Evolutionary conservation across 1,140 invertebrate genomes (phyloP).

Genomic region (Kradibia gibbosae): DNA sequence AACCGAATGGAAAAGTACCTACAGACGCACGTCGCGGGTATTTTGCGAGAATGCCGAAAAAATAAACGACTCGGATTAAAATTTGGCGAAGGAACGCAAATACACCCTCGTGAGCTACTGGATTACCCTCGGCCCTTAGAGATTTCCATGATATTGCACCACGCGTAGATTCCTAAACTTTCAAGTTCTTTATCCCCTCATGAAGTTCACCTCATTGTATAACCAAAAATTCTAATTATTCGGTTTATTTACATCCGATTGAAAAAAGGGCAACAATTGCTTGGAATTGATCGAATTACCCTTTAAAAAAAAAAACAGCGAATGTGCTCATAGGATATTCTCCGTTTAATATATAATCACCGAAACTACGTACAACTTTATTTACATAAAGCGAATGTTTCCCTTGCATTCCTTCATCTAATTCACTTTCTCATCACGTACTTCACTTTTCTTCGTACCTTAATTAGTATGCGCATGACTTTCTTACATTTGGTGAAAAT

Average conservation of each 20-base stretch:
- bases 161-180: no score
- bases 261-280: no score
- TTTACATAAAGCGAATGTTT: neutral
- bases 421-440: slow-evolving; percentile 23
- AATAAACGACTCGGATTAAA: neutral
- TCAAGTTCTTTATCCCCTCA: no score
- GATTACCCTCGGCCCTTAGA: neutral
- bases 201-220: no score
- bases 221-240: no score
- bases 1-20: neutral
- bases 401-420: neutral
- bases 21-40: neutral
- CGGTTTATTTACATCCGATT: no score
- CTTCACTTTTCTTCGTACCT: neutral
- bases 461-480: slow-evolving; percentile 1
- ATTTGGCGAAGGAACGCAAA: neutral
- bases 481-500: neutral
- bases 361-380: neutral
- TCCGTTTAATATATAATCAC: neutral
- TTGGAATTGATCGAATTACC: no score
- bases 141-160: neutral
- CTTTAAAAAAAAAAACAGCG: no score
- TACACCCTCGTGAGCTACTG: neutral
- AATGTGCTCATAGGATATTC: no score
- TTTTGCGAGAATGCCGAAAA: neutral